phyloP scores from a whole-genome alignment of 1,140 invertebrate species.

The Philaenus spumarius region DNA sequence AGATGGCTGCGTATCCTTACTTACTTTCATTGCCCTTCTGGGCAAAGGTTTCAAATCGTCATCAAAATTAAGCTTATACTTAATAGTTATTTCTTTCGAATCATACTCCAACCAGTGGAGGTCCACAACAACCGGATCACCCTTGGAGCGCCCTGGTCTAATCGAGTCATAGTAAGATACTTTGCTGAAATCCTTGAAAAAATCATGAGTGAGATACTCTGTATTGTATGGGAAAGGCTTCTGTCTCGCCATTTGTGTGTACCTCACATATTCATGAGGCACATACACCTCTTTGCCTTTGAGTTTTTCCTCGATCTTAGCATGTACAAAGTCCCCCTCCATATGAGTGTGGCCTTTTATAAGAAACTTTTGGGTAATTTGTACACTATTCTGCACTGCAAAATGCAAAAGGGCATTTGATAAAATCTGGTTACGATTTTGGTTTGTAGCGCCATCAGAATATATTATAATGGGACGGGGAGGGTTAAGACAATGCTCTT shows the following conservation, averaged over 20 bases:
- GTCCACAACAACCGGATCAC: conserved; percentile 15
- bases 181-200: conserved; percentile 1
- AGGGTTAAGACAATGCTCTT: conserved; percentile 3
- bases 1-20: neutral
- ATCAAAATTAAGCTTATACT: neutral
- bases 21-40: neutral
- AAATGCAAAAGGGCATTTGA: neutral
- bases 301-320: conserved; percentile 26
- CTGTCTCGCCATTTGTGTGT: conserved; percentile 20
- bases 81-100: neutral
- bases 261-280: conserved; percentile 26
- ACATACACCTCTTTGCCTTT: conserved; percentile 28
- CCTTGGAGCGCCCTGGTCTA: conserved; percentile 7
- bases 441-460: conserved; percentile 31
- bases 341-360: conserved; percentile 38
- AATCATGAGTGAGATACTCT: neutral
- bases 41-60: neutral
- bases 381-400: neutral
- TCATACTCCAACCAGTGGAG: neutral
- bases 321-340: conserved; percentile 33
- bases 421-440: neutral
- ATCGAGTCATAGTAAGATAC: conserved; percentile 6
- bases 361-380: conserved; percentile 37
- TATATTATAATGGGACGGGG: conserved; percentile 23
- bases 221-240: conserved; percentile 4